Base-by-base conservation (phyloP, 53 echinoderm and acorn worm genomes). In the Astropecten irregularis region DNA sequence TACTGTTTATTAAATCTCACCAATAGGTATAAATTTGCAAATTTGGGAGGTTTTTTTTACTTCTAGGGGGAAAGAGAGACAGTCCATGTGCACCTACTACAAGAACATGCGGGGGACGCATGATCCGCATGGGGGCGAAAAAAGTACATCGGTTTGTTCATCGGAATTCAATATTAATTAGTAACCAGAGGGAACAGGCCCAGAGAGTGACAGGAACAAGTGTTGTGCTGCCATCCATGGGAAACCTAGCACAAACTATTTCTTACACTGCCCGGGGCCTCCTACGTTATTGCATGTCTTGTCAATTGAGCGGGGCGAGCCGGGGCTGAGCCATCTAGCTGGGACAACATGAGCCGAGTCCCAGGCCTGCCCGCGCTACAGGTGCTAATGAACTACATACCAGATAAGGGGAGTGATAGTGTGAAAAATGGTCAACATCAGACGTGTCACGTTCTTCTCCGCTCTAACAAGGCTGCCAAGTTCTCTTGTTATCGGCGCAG, bases 91-190 rank as follows among this genome's bases (percentile, higher is more conserved):
- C 42, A 11, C 42, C 11, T 42, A 34, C 9, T 20, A 34, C 30
- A 63, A n/a, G 39, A 56, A 51, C 71, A 71, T 34, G 71, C 71
- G 34, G 51, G 14, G 71, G 27, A 36, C 25, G 55, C 57, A 57
- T 55, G 74, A 57, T 38, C 74, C 15, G 40, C 57, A 74, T 38
- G 74, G 56, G 38, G 44, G 56, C 22, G 40, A 40, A 40, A 74
- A 74, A 74, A 74, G 74, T 74, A 74, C 74, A 74, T 56, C 5
- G 74, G 74, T 57, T 42, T 74, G 74, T 57, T 74, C 74, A 88
- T 88, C 82, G 82, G 82, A 88, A 88, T 88, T 88, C 88, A 88
- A 88, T 88, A 88, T 88, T 88, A 88, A 88, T 88, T 88, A 88
- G 88, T 88, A 72, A 88, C 82, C 73, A 82, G 88, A 82, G 88